Evolutionary conservation across 1,140 invertebrate species (phyloP).

Genomic region (Chironomus tepperi): DNA sequence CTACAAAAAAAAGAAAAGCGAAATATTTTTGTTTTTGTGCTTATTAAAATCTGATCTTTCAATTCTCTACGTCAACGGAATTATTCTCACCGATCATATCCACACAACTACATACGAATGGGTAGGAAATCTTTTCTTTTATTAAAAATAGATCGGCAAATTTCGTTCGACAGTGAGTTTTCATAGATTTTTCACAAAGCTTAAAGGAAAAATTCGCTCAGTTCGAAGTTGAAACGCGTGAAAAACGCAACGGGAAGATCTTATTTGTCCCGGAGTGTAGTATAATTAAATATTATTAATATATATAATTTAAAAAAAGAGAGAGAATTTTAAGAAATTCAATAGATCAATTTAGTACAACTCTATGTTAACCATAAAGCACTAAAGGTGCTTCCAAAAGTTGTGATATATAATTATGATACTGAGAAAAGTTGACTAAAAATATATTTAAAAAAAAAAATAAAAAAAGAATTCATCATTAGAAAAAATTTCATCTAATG

Average conservation of each 20-base stretch:
- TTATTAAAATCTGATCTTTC: no score
- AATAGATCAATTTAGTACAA: not conserved
- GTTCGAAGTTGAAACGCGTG: conserved; percentile 18
- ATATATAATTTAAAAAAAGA: not conserved
- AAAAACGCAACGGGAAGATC: conserved; percentile 19
- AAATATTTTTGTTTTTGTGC: not conserved
- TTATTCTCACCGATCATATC: conserved; percentile 6
- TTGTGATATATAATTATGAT: conserved; percentile 14
- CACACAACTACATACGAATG: not conserved
- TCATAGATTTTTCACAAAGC: not conserved
- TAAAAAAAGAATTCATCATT: conserved; percentile 2
- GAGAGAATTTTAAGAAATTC: not conserved
- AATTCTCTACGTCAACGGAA: not conserved
- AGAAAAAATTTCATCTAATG: conserved; percentile 13
- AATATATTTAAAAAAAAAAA: conserved; percentile 3
- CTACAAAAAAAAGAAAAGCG: not conserved
- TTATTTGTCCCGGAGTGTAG: not conserved
- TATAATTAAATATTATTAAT: not conserved
- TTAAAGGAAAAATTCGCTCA: not conserved
- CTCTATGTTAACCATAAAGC: not conserved
- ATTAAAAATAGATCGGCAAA: conserved; percentile 21
- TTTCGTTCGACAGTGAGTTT: conserved; percentile 3
- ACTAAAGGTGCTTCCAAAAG: conserved; percentile 11
- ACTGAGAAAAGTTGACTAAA: not conserved
- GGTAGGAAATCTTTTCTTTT: conserved; percentile 9